Base-by-base conservation (phyloP, 2,113 vertebrate genomes). In the Dipodomys merriami region DNA sequence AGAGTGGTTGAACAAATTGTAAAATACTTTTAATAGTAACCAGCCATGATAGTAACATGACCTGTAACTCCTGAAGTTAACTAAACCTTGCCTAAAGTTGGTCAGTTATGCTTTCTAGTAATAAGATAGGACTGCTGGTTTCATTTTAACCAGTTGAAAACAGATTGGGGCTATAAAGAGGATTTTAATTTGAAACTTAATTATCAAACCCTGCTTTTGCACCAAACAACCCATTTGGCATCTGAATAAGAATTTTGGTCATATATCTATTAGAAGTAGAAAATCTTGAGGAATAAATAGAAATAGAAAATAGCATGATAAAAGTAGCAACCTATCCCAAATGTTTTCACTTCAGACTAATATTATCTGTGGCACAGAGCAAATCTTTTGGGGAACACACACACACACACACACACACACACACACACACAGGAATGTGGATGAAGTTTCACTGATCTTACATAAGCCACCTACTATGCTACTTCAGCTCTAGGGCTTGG, bases 271-370 rank as follows among this genome's bases (percentile, higher is more conserved):
- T 88, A 81, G 46, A 94, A 81, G 82, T 60, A 83, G 39, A 90
- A 68, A 80, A 77, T 68, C 62, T 80, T 79, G 69, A 60, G 77
- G 57, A 91, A 83, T 22, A 53, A 67, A 62, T n/a, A 93, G 76
- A 86, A 94, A 68, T 91, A 39, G 64, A 79, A 88, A 91, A 88
- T 35, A 44, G 89, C 18, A 78, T 67, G 22, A 12, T 86, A 94
- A 94, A 67, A 86, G 35, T 30, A 93, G 53, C 83, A 86, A 79
- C 65, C 39, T 73, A 77, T 39, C 71, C 30, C 69, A 86, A 9
- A 39, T 62, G 22, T 79, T 86, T 95, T 86, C 53, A 64, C 64
- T 81, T 46, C 53, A 91, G 39, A 73, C 92, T 83, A 80, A 20
- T 83, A 33, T 82, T 72, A 30, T 76, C 72, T 83, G 39, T 95